Evolutionary conservation across 1,140 invertebrate genomes (phyloP).

Genomic region (Propsilocerus akamusi): DNA sequence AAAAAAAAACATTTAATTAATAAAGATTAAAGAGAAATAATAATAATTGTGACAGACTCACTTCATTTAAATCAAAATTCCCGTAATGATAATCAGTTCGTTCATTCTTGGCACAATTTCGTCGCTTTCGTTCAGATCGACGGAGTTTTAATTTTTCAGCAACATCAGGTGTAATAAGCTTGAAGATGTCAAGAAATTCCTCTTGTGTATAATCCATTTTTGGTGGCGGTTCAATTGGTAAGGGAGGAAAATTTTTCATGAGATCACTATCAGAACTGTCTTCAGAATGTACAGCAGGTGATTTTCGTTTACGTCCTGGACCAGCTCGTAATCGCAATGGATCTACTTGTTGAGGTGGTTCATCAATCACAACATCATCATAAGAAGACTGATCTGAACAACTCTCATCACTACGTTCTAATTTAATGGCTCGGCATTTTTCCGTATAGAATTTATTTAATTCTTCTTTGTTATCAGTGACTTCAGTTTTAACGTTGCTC

Average conservation of each 20-base stretch:
- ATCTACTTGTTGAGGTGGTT: background rate
- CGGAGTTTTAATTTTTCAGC: conserved; percentile 17
- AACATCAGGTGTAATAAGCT: conserved; percentile 16
- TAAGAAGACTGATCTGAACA: background rate
- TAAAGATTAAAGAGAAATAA: background rate
- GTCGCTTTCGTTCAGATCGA: conserved; percentile 20
- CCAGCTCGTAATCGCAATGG: background rate
- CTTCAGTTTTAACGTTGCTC: conserved; percentile 12
- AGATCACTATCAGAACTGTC: background rate
- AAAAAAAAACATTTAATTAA: background rate
- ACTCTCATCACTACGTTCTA: background rate
- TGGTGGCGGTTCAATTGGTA: background rate
- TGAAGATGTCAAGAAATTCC: conserved; percentile 17
- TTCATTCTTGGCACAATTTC: conserved; percentile 19
- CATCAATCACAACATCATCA: background rate
- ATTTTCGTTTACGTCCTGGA: background rate
- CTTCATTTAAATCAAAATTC: conserved; percentile 14
- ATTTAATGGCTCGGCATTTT: background rate
- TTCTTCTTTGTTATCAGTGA: conserved; percentile 9
- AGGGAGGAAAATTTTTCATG: background rate
- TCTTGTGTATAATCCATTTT: conserved; percentile 17
- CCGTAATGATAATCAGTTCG: conserved; percentile 21
- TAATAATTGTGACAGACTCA: background rate
- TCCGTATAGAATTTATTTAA: background rate
- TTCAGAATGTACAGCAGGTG: background rate